Conservation (phyloP, 1,140 invertebrate genomes). For the Papilio aristodemus region DNA sequence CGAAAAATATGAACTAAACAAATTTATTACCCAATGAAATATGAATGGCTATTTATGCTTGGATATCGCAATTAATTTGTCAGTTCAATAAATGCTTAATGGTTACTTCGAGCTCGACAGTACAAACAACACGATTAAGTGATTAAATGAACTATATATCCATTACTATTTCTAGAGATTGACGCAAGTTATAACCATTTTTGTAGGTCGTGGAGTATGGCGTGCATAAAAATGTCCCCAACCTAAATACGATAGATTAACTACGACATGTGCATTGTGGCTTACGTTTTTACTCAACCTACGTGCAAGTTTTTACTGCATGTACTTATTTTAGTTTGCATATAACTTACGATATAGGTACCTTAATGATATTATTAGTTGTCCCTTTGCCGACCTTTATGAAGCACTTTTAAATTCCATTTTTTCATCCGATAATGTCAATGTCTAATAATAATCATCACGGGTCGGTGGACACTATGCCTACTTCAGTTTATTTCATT, state of each 20-base stretch:
- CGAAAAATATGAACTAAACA: not conserved
- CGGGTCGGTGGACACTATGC: too few species aligned
- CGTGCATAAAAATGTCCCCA: slow-evolving; percentile 23
- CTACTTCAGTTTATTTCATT: too few species aligned
- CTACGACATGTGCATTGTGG: slow-evolving; percentile 5
- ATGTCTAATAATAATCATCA: too few species aligned
- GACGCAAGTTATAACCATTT: slow-evolving; percentile 9
- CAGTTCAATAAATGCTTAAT: slow-evolving; percentile 1
- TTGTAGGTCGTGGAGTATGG: slow-evolving; percentile 11
- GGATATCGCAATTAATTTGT: not conserved
- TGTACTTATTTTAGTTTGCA: not conserved
- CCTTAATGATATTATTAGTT: too few species aligned
- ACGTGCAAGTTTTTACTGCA: not conserved
- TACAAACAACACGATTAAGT: slow-evolving; percentile 4
- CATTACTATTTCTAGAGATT: slow-evolving; percentile 16
- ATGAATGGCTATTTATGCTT: not conserved
- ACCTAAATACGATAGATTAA: slow-evolving; percentile 22
- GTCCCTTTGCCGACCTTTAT: too few species aligned
- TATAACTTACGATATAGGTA: too few species aligned
- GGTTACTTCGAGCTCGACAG: not conserved
- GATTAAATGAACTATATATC: not conserved
- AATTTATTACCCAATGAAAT: not conserved
- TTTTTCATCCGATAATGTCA: too few species aligned
- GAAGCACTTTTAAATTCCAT: too few species aligned
- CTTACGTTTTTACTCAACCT: not conserved